Evolutionary conservation across 2,113 vertebrate species (phyloP).

Genomic region (Gnathonemus longibarbis): DNA sequence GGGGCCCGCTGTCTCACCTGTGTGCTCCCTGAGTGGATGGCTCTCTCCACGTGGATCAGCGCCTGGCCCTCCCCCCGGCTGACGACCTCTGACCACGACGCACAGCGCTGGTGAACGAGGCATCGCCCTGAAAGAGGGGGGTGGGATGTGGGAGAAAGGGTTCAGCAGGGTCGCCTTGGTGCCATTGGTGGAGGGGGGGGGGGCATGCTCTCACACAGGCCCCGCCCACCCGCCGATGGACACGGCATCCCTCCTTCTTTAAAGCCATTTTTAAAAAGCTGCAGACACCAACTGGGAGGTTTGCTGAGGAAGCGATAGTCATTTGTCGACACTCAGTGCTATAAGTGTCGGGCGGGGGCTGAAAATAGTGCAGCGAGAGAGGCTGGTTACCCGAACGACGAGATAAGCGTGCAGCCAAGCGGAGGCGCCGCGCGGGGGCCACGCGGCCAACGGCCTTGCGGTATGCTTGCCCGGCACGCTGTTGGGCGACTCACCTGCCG

Average conservation of each 20-base stretch:
- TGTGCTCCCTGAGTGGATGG: slow-evolving; percentile 99
- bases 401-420: background rate
- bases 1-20: slow-evolving; percentile 67
- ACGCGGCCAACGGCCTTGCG: background rate
- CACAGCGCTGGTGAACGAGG: slow-evolving; percentile 96
- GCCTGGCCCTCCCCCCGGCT: slow-evolving; percentile 79
- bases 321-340: background rate
- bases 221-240: background rate
- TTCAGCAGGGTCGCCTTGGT: background rate
- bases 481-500: slow-evolving; percentile 71
- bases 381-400: background rate
- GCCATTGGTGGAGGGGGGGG: background rate
- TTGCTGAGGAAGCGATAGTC: background rate
- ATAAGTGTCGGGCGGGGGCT: background rate
- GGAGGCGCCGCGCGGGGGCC: background rate
- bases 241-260: background rate
- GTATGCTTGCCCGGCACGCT: too few species aligned
- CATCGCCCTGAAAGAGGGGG: slow-evolving; percentile 70
- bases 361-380: background rate
- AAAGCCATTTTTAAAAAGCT: background rate
- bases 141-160: background rate
- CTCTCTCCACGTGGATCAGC: slow-evolving; percentile 90
- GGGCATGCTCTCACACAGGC: background rate
- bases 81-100: slow-evolving; percentile 84
- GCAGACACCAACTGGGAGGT: background rate